Evolutionary conservation across 2,888 invertebrate genomes (phyloP).

Genomic region (Lochmaea capreae): DNA sequence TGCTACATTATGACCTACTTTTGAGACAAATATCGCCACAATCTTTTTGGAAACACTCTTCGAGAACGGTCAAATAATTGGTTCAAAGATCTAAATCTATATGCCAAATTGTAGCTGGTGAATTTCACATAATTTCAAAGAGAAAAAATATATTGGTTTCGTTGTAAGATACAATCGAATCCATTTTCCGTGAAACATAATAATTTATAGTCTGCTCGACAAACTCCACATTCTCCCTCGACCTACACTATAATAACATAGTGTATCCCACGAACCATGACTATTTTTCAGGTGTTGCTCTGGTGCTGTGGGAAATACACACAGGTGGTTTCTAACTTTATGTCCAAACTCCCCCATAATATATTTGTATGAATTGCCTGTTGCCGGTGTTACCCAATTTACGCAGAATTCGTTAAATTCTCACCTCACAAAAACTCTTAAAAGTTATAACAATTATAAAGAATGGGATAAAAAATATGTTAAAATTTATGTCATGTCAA

Average conservation of each 20-base stretch:
- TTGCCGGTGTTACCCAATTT: neutral
- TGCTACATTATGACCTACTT: no score
- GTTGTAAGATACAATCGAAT: neutral
- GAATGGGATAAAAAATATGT: no score
- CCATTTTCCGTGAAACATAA: neutral
- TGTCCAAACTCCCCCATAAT: constrained; percentile 35
- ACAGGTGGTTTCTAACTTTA: constrained; percentile 45
- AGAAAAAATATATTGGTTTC: neutral
- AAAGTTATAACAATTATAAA: no score
- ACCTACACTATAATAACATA: constrained; percentile 19
- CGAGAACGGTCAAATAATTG: no score
- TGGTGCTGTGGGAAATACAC: constrained; percentile 48
- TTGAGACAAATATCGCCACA: no score
- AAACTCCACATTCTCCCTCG: constrained; percentile 32
- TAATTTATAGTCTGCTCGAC: constrained; percentile 6
- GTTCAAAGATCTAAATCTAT: no score
- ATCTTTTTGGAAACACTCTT: no score
- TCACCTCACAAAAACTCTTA: neutral
- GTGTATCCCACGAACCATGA: constrained; percentile 39
- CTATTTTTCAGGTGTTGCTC: constrained; percentile 38
- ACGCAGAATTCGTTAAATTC: neutral
- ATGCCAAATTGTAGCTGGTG: no score
- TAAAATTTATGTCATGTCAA: no score
- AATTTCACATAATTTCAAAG: no score
- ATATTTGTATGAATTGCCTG: neutral